phyloP scores from a whole-genome alignment of 2,797 vertebrate species.

The Cirrhinus molitorella region DNA sequence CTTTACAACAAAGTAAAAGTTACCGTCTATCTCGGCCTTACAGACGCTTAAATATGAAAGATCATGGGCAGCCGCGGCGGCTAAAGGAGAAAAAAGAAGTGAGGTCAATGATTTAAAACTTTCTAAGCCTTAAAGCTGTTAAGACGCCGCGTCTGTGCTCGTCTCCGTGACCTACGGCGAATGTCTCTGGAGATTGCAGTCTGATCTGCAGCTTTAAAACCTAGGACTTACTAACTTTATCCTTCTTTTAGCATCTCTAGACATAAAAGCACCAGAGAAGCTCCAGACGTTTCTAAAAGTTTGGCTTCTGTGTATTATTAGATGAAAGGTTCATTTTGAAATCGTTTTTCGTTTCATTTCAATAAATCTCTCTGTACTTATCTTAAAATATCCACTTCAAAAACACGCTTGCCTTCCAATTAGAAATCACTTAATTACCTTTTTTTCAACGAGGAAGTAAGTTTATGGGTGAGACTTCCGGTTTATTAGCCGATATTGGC shows the following conservation, averaged over 20 bases:
- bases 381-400: neutral
- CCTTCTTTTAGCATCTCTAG: neutral
- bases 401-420: neutral
- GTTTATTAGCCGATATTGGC: too few relatives aligned
- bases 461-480: too few relatives aligned
- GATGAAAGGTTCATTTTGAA: neutral
- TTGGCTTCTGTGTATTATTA: neutral
- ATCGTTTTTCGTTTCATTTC: neutral
- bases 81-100: neutral
- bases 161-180: neutral
- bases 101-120: neutral
- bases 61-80: neutral
- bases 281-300: too few relatives aligned
- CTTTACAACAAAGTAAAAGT: neutral
- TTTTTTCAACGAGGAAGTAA: too few relatives aligned
- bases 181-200: neutral
- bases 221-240: neutral
- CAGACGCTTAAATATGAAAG: neutral
- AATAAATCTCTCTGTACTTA: neutral
- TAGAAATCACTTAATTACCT: neutral
- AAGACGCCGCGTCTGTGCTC: neutral
- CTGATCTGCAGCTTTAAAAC: neutral
- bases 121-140: neutral
- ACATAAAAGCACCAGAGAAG: neutral
- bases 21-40: neutral